A percentile compares a stretch with the other conserved stretches of the same genome.
Evolutionary conservation across 2,113 vertebrate genomes (phyloP).

Genomic region (Atherinomorus stipes): DNA sequence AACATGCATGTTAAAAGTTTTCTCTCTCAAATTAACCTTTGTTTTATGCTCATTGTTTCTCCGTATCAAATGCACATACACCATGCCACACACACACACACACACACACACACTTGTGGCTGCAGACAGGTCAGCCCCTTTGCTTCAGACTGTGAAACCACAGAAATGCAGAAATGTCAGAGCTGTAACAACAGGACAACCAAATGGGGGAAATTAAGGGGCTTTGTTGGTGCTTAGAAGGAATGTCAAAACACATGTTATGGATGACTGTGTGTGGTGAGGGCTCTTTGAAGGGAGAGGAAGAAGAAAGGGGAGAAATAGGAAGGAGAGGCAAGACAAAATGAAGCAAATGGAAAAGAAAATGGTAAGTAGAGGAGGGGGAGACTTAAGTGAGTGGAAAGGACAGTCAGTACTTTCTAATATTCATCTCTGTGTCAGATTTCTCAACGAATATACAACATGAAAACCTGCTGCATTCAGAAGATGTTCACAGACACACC

Average conservation of each 20-base stretch:
- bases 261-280: constrained; percentile 61
- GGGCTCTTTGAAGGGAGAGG: constrained; percentile 24
- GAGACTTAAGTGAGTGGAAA: background rate
- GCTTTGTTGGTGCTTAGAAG: constrained; percentile 70
- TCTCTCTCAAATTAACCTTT: constrained; percentile 42
- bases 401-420: background rate
- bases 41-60: constrained; percentile 2
- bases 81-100: background rate
- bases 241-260: constrained; percentile 78
- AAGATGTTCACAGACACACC: background rate
- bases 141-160: constrained; percentile 57
- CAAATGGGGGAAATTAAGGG: constrained; percentile 75
- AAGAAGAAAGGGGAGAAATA: background rate
- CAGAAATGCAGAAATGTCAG: constrained; percentile 56
- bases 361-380: background rate
- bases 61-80: background rate
- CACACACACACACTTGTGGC: background rate
- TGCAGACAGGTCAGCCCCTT: constrained; percentile 53
- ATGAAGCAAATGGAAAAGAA: constrained; percentile 1
- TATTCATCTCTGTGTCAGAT: background rate
- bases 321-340: background rate
- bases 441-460: background rate
- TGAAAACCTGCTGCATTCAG: background rate
- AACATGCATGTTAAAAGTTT: constrained; percentile 5
- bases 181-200: constrained; percentile 53